Evolutionary conservation across 2,888 invertebrate species (phyloP).

Genomic region (Parascotia fuliginaria): DNA sequence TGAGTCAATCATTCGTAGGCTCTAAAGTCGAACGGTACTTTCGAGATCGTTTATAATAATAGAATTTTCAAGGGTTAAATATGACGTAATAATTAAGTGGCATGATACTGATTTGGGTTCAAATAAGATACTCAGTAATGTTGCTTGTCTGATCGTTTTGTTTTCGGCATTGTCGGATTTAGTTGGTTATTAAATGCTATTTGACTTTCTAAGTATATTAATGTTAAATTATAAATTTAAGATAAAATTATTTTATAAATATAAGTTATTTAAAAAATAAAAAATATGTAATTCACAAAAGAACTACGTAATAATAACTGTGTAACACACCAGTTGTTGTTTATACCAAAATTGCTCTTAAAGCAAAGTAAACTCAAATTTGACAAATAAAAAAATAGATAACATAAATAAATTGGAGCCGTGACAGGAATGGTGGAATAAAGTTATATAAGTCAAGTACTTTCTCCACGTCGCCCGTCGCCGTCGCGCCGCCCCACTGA

Average conservation of each 20-base stretch:
- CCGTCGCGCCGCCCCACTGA: constrained; percentile 15
- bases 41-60: constrained; percentile 62
- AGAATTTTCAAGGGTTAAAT: constrained; percentile 42
- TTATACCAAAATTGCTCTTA: not conserved
- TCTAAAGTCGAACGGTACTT: constrained; percentile 58
- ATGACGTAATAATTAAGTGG: constrained; percentile 28
- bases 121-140: not conserved
- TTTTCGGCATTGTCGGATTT: no score
- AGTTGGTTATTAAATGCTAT: no score
- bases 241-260: no score
- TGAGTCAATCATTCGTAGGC: constrained; percentile 67
- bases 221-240: no score
- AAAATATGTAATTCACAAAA: no score
- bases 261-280: no score
- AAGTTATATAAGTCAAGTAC: constrained; percentile 47
- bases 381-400: constrained; percentile 15
- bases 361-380: constrained; percentile 4
- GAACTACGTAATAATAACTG: no score
- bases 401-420: constrained; percentile 44
- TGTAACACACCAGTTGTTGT: not conserved
- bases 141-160: no score
- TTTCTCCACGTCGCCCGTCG: constrained; percentile 13
- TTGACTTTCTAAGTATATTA: no score
- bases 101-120: constrained; percentile 8
- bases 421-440: constrained; percentile 38